These are phyloP conservation scores for Pardosa pseudoannulata DNA, from an alignment of 2,888 invertebrate genomes.

Conservation along the genomic window DNA sequence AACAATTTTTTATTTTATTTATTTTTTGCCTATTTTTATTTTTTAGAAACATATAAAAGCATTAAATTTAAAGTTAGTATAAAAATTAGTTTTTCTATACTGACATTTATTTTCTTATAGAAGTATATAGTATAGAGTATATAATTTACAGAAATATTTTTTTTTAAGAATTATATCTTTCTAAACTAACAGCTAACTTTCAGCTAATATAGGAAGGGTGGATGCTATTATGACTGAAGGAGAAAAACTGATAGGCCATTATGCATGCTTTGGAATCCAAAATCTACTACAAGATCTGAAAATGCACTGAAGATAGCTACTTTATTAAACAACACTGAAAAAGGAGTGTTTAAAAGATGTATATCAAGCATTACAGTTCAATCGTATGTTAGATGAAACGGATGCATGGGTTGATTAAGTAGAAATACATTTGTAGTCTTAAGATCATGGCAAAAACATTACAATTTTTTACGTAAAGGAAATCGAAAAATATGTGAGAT, in stretches of 20 bases:
- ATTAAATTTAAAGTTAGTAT: too few species aligned
- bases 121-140: too few species aligned
- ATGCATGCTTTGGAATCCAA: slow-evolving; percentile 90
- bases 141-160: too few species aligned
- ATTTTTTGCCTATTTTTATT: too few species aligned
- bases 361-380: slow-evolving; percentile 90
- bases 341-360: slow-evolving; percentile 91
- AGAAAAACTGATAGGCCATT: slow-evolving; percentile 86
- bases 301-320: slow-evolving; percentile 90
- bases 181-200: too few species aligned
- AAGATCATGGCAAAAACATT: slow-evolving; percentile 91
- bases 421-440: slow-evolving; percentile 85
- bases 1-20: too few species aligned
- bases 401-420: slow-evolving; percentile 94
- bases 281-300: slow-evolving; percentile 89
- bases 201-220: slow-evolving; percentile 91
- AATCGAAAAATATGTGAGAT: too few species aligned
- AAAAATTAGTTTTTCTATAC: too few species aligned
- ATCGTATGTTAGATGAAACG: slow-evolving; percentile 93
- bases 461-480: too few species aligned
- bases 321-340: slow-evolving; percentile 88
- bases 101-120: too few species aligned
- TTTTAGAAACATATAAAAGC: too few species aligned
- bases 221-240: slow-evolving; percentile 89
- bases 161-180: too few species aligned